Conservation (phyloP, 2,113 vertebrate genomes). For the Gambusia affinis region DNA sequence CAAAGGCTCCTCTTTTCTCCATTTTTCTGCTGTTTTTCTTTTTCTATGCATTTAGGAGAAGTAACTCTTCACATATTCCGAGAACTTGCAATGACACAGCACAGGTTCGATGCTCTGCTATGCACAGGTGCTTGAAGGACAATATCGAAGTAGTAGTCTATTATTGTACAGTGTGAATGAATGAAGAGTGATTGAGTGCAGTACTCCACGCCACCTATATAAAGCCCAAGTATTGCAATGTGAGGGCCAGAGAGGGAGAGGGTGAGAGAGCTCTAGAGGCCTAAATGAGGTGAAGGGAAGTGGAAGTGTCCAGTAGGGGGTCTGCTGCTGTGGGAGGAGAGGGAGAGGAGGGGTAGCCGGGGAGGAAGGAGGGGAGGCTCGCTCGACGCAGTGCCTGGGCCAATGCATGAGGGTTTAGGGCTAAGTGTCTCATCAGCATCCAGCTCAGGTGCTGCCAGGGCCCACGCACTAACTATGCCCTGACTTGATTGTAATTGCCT, state of each 20-base stretch:
- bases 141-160: slow-evolving; percentile 61
- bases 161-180: slow-evolving; percentile 73
- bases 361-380: slow-evolving; percentile 83
- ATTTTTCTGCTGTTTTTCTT: slow-evolving; percentile 3
- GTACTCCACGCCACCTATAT: slow-evolving; percentile 69
- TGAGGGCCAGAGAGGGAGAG: slow-evolving; percentile 57
- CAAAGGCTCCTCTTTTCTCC: slow-evolving; percentile 22
- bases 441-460: slow-evolving; percentile 97
- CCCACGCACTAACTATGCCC: slow-evolving; percentile 96
- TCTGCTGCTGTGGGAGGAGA: slow-evolving; percentile 81
- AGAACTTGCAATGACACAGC: slow-evolving; percentile 43
- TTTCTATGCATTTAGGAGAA: slow-evolving; percentile 20
- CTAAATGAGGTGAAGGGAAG: slow-evolving; percentile 77
- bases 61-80: slow-evolving; percentile 45
- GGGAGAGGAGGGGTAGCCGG: slow-evolving; percentile 78
- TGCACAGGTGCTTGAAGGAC: slow-evolving; percentile 68
- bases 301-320: slow-evolving; percentile 91
- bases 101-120: slow-evolving; percentile 49
- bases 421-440: slow-evolving; percentile 99
- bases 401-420: slow-evolving; percentile 90
- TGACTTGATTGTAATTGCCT: slow-evolving; percentile 99
- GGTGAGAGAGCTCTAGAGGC: slow-evolving; percentile 61
- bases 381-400: slow-evolving; percentile 88
- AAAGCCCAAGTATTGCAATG: slow-evolving; percentile 64
- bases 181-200: slow-evolving; percentile 78